Evolutionary conservation across 2,888 invertebrate species (phyloP), one percentile per base, ranked within the genome.

Genomic region (Chromoteleia sp.): DNA sequence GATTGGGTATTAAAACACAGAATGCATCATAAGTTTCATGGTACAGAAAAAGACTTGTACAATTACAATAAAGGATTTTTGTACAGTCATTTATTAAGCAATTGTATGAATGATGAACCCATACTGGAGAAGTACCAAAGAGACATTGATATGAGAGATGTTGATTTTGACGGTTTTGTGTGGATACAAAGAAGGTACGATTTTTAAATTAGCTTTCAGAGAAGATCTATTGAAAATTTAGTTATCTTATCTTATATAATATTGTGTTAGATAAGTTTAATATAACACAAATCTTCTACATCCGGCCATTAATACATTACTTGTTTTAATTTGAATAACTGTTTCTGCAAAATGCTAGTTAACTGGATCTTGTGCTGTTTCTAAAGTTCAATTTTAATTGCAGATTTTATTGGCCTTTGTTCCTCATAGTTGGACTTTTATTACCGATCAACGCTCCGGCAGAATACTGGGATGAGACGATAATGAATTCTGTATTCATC

Each of bases 1-100:
- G 95, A 96, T 85, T 98, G 97, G 97, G 96, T 96, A 0, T 93
- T 94, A 67, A 93, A 94, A 80, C 98, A 98, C 91, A 94, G 97
- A 61, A 92, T 97, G 8, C 97, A 98, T 86, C 98, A 98, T 90
- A 94, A 95, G 73, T 94, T 94, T 88, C 96, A 95, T 82, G 95
- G 95, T 10, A 96, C 97, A 0, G 94, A 95, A 33, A 93, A 94
- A 59, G 98, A 98, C 90, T 97, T 97, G 0, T 97, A 94, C 90
- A 95, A 97, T 89, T 94, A 95, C 86, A 94, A 93, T 1, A 94
- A 94, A 84, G 97, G 98, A 3, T 97, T 98, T 89, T 90, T 96
- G 80, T 95, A 96, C 89, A 94, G 97, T 0, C 98, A 98, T 87
- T 92, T 98, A 14, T 91, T 95, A 33, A 95, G 96, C 68, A 94